Evolutionary conservation across 1,140 invertebrate genomes (phyloP), one percentile per base, ranked within the genome.

Genomic region (Cotesia glomerata): DNA sequence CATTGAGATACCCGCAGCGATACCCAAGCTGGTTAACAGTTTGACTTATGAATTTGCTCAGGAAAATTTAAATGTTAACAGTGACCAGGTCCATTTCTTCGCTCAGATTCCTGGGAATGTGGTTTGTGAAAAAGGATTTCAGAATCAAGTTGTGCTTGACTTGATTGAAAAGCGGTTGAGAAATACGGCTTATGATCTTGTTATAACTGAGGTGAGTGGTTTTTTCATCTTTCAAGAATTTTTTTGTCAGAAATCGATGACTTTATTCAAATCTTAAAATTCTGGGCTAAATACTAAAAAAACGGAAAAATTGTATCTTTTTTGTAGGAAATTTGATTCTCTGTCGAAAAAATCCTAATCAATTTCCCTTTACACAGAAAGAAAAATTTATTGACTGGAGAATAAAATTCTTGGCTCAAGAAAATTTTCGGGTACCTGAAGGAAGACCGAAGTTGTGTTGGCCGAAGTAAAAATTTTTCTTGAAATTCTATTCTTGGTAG

Each of bases 101-200:
- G 14, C 13, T 11, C n/a, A 16, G 4, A 34, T 35, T 13, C 2
- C 14, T 18, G 77, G 77, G 2, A 52, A 45, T 36, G 49, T n/a
- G 1, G 1, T 76, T 0, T 77, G 77, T 45, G 11, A 73, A 0
- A 72, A 76, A 73, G 56, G 68, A 32, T 62, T 81, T 0, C 73
- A 56, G 8, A 14, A 39, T 59, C 59, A 75, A 7, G 26, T 58
- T 14, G 78, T 84, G 52, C 76, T 80, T 3, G 71, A 78, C 0
- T 66, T 84, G 0, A 72, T 80, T 0, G 69, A 66, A 26, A 81
- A 81, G 75, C 77, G 76, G 14, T 78, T 80, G 0, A 77, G 77
- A 0, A 69, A 81, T 74, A 78, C 78, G 35, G 74, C 79, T 0
- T 83, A 84, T 49, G 79, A 84, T 65, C 0, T 83, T 0, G 14